These are phyloP conservation scores for Chelonus insularis DNA, from an alignment of 1,140 invertebrate genomes.

Conservation along the genomic window DNA sequence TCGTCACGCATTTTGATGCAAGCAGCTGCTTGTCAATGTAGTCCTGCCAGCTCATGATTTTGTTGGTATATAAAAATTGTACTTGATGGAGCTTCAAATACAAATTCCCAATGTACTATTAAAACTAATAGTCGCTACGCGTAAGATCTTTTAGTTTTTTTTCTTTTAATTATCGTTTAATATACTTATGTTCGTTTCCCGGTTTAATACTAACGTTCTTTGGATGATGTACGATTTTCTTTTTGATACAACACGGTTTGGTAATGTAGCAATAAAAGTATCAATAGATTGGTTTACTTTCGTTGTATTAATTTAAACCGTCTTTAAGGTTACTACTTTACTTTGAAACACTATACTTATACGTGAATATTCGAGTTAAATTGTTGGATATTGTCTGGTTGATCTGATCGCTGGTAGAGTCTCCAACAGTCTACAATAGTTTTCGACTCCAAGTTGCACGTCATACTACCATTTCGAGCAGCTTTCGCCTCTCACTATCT, in stretches of 20 bases:
- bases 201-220: too few species aligned
- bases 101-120: constrained; percentile 8
- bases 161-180: not conserved
- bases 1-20: constrained; percentile 88
- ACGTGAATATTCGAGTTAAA: not conserved
- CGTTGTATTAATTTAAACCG: too few species aligned
- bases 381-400: not conserved
- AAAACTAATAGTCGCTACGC: constrained; percentile 8
- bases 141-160: too few species aligned
- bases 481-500: not conserved
- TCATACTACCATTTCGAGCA: not conserved
- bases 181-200: not conserved
- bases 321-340: too few species aligned
- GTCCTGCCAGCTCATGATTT: constrained; percentile 95
- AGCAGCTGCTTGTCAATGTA: constrained; percentile 97
- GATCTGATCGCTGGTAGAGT: not conserved
- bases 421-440: not conserved
- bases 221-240: too few species aligned
- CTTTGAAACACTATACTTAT: too few species aligned
- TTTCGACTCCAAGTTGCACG: not conserved
- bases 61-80: constrained; percentile 8
- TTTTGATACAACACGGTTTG: too few species aligned
- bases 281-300: too few species aligned
- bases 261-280: too few species aligned
- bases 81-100: not conserved